phyloP scores from a whole-genome alignment of 2,797 vertebrate genomes.

The Acanthornis magna region DNA sequence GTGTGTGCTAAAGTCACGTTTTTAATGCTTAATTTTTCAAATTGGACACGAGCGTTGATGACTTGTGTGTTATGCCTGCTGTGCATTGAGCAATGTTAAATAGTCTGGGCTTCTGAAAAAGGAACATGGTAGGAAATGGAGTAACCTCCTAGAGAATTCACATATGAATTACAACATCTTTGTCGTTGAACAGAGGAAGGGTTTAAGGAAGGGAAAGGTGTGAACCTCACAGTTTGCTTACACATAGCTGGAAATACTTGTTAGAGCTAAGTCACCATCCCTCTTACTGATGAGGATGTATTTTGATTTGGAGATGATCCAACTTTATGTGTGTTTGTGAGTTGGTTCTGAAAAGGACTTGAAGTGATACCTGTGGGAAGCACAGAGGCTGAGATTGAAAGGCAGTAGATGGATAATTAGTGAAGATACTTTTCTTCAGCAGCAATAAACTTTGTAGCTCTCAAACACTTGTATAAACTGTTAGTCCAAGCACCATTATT shows the following conservation, averaged over 20 bases:
- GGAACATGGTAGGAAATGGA: not conserved
- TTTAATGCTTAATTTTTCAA: not conserved
- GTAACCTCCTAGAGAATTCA: not conserved
- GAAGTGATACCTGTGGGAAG: not conserved
- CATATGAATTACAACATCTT: not conserved
- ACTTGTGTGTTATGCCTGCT: not conserved
- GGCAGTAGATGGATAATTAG: not conserved
- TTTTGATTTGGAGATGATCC: not conserved
- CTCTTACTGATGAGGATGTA: not conserved
- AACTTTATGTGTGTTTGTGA: fast-evolving
- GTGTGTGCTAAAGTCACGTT: not conserved
- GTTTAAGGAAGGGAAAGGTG: not conserved
- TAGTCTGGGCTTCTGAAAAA: not conserved
- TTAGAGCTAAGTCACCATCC: not conserved
- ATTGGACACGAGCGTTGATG: not conserved
- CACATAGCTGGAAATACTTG: not conserved
- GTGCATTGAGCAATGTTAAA: not conserved
- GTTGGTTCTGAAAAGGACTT: not conserved
- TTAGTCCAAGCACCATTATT: not conserved
- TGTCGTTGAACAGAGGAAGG: not conserved
- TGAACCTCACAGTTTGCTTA: not conserved
- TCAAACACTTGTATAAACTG: not conserved
- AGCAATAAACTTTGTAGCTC: not conserved
- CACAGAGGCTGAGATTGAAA: not conserved
- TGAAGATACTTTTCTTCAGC: not conserved